phyloP scores from a whole-genome alignment of 2,113 vertebrate species.

The Oreocharis arfaki region DNA sequence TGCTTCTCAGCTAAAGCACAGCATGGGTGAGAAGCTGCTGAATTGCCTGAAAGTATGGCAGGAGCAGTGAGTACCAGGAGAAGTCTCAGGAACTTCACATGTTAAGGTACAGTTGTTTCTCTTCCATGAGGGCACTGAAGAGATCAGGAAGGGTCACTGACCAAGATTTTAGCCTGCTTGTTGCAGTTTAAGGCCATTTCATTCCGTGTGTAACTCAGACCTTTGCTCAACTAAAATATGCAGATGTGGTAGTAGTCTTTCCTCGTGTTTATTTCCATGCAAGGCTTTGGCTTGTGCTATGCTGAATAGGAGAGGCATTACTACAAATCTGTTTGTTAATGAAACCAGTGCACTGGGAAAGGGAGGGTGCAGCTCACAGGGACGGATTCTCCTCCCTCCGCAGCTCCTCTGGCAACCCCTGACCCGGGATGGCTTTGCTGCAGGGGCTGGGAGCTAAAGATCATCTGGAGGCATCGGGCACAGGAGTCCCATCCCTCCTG shows the following conservation, averaged over 20 bases:
- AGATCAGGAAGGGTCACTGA: not conserved
- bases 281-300: not conserved
- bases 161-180: accelerated
- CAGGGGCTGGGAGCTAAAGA: not conserved
- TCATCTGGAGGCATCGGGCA: accelerated
- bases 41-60: accelerated
- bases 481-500: not conserved
- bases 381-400: not conserved
- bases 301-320: not conserved
- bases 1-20: not conserved
- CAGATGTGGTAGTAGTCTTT: not conserved
- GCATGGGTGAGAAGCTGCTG: not conserved
- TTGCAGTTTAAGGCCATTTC: not conserved
- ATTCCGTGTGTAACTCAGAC: not conserved
- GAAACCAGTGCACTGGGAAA: accelerated
- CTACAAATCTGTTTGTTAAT: not conserved
- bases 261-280: not conserved
- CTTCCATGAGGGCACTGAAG: not conserved
- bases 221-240: not conserved
- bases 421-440: accelerated
- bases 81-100: not conserved
- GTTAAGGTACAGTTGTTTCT: not conserved
- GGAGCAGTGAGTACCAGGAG: not conserved
- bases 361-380: not conserved
- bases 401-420: not conserved